Evolutionary conservation across 2,888 invertebrate genomes (phyloP), one percentile per base, ranked within the genome.

Genomic region (Lithophane semibrunnea): DNA sequence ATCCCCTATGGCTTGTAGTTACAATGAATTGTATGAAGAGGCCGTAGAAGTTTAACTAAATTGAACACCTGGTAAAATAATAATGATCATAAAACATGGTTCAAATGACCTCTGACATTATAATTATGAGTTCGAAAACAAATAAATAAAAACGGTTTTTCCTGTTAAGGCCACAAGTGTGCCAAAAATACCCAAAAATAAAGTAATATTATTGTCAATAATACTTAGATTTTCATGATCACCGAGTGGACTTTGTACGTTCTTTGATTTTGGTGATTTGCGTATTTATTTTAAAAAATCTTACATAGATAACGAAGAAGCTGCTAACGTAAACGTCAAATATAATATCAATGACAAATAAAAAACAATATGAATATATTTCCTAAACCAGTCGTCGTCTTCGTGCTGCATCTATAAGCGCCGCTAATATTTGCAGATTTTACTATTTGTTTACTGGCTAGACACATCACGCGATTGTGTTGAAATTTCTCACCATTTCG

Each of bases 321-420:
- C 21, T 65, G 56, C 24, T 73, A 80, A 73, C 21, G 0, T 12
- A 13, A 58, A 81, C 24, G 37, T 65, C 64, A 78, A 74, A 81
- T 81, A 65, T 64, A 81, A 65, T 64, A 81, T 81, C 49, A 73
- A 37, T 64, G 56, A 63, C 64, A 63, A 67, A 76, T 82, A 79
- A 49, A 56, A 61, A 61, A 56, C 54, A 66, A 76, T 49, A 60
- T 49, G 37, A 60, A 77, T 69, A 54, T 58, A 37, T 65, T 47
- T 83, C 10, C 8, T 3, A 56, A 73, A 73, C 81, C 58, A 42
- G 81, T 79, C 8, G 9, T 24, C 16, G 29, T 10, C 18, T 64
- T 18, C 24, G 69, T 49, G 49, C 16, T 16, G 5, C 12, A 18
- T 10, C 5, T 49, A n/a, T n/a, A 83, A 61, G 78, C 83, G 80